These are phyloP conservation scores for Phataginus tetradactyla DNA, from an alignment of 2,797 vertebrate genomes.

Conservation along the genomic window DNA sequence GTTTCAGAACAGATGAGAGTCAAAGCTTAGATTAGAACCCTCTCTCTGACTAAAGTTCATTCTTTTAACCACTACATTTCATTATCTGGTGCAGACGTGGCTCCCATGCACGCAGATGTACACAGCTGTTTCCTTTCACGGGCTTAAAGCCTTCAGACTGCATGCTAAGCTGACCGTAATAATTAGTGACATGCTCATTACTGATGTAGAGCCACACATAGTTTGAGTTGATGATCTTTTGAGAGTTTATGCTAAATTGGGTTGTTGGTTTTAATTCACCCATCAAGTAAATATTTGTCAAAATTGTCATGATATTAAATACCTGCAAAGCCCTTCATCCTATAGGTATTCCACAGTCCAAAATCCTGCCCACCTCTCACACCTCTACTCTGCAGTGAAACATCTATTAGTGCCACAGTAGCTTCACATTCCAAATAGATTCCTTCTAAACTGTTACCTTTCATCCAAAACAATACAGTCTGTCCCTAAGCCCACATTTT, in stretches of 20 bases:
- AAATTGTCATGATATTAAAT: not conserved
- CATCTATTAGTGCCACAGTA: not conserved
- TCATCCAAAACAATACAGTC: not conserved
- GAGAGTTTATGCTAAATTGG: slow-evolving; percentile 22
- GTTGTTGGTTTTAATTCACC: slow-evolving; percentile 2
- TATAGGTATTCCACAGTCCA: not conserved
- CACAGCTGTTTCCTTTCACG: not conserved
- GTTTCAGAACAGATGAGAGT: not conserved
- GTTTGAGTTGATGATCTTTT: not conserved
- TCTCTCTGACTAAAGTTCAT: not conserved
- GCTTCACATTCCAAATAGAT: not conserved
- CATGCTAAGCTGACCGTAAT: not conserved
- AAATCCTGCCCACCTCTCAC: not conserved
- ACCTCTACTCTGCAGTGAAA: not conserved
- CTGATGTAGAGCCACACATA: not conserved
- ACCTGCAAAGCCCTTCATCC: not conserved
- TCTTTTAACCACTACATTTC: not conserved
- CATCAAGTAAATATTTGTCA: slow-evolving; percentile 1
- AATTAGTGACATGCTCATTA: not conserved
- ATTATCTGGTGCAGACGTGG: not conserved
- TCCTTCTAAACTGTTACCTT: not conserved
- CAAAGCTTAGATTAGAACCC: not conserved
- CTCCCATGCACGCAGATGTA: not conserved
- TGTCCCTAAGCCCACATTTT: not conserved
- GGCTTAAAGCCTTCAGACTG: not conserved